Base-by-base conservation (phyloP, 1,140 invertebrate genomes). In the Drosophila kurseongensis region DNA sequence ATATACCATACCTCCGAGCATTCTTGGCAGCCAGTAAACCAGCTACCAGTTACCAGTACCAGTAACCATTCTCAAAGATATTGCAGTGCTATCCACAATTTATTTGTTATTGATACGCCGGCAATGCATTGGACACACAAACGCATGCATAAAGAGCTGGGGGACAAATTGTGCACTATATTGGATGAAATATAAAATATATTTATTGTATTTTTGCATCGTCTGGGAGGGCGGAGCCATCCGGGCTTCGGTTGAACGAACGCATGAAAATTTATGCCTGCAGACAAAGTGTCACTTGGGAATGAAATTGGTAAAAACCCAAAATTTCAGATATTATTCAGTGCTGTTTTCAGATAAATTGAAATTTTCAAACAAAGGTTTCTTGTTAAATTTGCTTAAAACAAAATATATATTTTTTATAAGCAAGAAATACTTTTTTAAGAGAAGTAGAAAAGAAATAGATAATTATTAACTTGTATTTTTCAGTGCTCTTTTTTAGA, bases 11-110 rank as follows among this genome's bases (percentile, higher is more conserved):
- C 42, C 18, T 71, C 27, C 27, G 4, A 29, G 35, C 41, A 54
- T 45, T 84, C 71, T 86, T 86, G 82, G 83, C 83, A 86, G 58
- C 44, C 68, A 75, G 58, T 38, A 55, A 48, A 29, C 60, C 50
- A 69, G 54, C 44, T 48, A 65, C 63, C 44, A 65, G 41, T 9
- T 56, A 14, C 16, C 60, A 62, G 27, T 18, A 41, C 13, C 60
- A 62, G 27, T 18, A 41, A 59, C 16, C 38, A 59, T 55, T 67
- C 32, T 36, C 58, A 62, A 59, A 84, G 66, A 84, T 84, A 81
- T 85, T 85, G 78, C 78, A 86, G 74, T 78, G 74, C 81, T 72
- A 86, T 85, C 58, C 62, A 59, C 42, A 85, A 85, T 84, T 80
- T 84, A 77, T 84, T 77, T 80, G 72, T 54, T 69, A 85, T 85